These are phyloP conservation scores for Chelonus formosanus DNA, from an alignment of 2,888 invertebrate species.

Conservation along the genomic window DNA sequence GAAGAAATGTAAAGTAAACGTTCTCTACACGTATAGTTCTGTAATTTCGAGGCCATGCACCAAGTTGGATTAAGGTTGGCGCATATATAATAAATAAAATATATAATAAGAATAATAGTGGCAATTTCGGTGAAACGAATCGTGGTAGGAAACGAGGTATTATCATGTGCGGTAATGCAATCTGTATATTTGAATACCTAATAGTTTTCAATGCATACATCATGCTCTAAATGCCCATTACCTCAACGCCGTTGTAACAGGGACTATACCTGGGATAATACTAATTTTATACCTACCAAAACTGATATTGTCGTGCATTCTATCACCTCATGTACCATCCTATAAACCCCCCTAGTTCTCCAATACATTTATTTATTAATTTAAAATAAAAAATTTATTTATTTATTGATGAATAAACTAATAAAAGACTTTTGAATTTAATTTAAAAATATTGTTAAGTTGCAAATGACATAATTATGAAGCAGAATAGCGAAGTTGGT, in stretches of 20 bases:
- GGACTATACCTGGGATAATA: conserved; percentile 46
- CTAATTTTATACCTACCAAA: conserved; percentile 51
- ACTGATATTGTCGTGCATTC: conserved; percentile 32
- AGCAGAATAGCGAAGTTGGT: no score
- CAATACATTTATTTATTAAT: no score
- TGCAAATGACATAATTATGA: no score
- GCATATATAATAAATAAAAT: conserved; percentile 49
- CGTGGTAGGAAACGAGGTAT: conserved; percentile 45
- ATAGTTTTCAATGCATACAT: conserved; percentile 62
- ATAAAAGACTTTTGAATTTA: no score
- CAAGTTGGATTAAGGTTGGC: conserved; percentile 40
- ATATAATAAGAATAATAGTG: conserved; percentile 51
- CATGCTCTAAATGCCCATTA: conserved; percentile 57
- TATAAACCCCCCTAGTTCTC: no score
- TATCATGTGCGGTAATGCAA: conserved; percentile 53
- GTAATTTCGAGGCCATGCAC: conserved; percentile 24
- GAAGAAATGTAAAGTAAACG: conserved; percentile 27
- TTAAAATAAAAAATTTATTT: no score
- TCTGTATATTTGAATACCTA: conserved; percentile 61
- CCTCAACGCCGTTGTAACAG: conserved; percentile 38
- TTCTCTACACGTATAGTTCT: neutral
- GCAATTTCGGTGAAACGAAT: conserved; percentile 47
- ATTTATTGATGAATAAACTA: neutral
- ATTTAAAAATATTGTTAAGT: neutral
- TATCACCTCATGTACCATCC: neutral